Base-by-base conservation (phyloP, 2,797 vertebrate species). In the Odontamblyopus rebecca region DNA sequence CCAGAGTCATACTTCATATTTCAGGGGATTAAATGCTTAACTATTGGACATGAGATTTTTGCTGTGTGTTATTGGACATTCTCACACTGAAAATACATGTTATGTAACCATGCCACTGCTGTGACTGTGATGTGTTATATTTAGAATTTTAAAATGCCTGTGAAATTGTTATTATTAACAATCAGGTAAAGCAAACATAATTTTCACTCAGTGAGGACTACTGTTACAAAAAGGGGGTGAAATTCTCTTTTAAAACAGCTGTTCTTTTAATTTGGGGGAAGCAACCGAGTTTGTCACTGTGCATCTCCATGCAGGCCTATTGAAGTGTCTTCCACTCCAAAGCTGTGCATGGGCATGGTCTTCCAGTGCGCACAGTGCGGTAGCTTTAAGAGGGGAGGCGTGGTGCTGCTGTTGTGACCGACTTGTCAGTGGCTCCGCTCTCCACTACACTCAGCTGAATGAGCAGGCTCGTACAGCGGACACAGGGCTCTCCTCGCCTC, bases 381-480 rank as follows among this genome's bases (percentile, higher is more conserved):
- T 84, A 62, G 84, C 92, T 93, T 93, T 93, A 93, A 93, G 92
- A 83, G 50, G 41, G 92, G 89, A 76, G 92, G 92, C 91, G 90
- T 92, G 90, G 88, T 81, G 83, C 88, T 77, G 84, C 84, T 88
- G 87, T 81, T 86, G 63, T 70, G 82, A 88, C 72, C 75, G 88
- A 80, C 76, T 82, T 81, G 86, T 88, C 89, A 74, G 84, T 62
- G 66, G 75, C 78, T 76, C 73, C 74, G 18, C 80, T 82, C 82
- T 66, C 64, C 81, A 68, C 85, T 68, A 67, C 69, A 83, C 30
- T 86, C 86, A 75, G 79, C 85, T 87, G 88, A 85, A 87, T 86
- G 89, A 88, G 61, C 86, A 73, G 78, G 70, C 81, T 65, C 70
- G 61, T 35, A 3, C 75, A 41, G 50, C 16, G 59, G 48, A 19